phyloP scores from a whole-genome alignment of 1,140 invertebrate genomes.

The Chironomus striatipennis region DNA sequence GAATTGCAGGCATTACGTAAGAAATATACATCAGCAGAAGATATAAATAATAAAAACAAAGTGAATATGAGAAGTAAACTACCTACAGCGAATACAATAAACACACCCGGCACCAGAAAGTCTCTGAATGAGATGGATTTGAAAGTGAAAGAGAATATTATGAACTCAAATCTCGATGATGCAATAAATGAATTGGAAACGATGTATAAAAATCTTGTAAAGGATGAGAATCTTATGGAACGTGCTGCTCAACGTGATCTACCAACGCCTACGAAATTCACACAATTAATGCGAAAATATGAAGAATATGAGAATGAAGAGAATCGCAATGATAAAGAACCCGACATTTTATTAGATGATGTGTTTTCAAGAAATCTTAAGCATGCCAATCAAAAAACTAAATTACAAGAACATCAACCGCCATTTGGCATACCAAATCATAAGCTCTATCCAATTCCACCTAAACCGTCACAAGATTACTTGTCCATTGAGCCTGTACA shows the following conservation, averaged over 20 bases:
- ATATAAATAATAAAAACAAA: neutral
- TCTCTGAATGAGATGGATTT: constrained; percentile 14
- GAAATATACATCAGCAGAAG: constrained; percentile 18
- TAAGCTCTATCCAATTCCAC: constrained; percentile 60
- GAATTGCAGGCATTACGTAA: constrained; percentile 15
- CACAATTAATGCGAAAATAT: constrained; percentile 33
- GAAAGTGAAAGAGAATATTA: neutral
- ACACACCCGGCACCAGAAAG: constrained; percentile 5
- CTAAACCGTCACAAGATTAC: constrained; percentile 70
- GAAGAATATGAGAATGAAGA: constrained; percentile 43
- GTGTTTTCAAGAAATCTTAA: constrained; percentile 70
- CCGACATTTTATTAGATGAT: constrained; percentile 75
- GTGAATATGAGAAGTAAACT: constrained; percentile 24
- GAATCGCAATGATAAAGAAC: constrained; percentile 49
- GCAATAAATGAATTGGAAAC: constrained; percentile 79
- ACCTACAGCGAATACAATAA: constrained; percentile 28
- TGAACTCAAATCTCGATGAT: constrained; percentile 64
- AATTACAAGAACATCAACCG: constrained; percentile 68
- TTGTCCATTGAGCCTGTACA: constrained; percentile 60
- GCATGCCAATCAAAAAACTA: constrained; percentile 61
- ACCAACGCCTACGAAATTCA: constrained; percentile 37
- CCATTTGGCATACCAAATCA: constrained; percentile 75
- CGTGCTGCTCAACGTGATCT: constrained; percentile 65
- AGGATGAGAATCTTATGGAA: constrained; percentile 72
- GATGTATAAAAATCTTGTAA: constrained; percentile 76